These are phyloP conservation scores for Dryomyza anilis DNA, from an alignment of 2,888 invertebrate species.

Conservation along the genomic window DNA sequence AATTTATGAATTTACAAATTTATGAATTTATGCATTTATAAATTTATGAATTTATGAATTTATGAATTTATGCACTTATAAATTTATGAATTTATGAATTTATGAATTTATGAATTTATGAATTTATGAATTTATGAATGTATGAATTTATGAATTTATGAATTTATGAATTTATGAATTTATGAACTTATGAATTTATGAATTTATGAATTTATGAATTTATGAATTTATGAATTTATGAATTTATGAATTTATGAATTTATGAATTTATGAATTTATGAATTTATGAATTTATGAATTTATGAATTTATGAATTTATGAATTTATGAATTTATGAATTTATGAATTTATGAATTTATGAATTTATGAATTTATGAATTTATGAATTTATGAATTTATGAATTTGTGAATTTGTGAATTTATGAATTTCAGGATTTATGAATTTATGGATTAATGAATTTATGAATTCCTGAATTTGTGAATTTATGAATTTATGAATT, in stretches of 20 bases:
- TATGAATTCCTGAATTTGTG: neutral
- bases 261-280: neutral
- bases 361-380: neutral
- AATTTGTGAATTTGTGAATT: neutral
- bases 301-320: neutral
- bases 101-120: neutral
- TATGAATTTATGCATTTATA: neutral
- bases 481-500: neutral
- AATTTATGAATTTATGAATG: neutral
- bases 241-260: neutral
- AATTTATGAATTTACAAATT: too few relatives aligned
- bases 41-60: neutral
- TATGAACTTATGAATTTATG: neutral
- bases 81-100: neutral
- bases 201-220: neutral
- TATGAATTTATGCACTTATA: neutral
- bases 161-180: neutral
- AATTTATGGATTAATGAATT: too few relatives aligned
- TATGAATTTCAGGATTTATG: neutral
- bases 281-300: neutral
- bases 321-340: neutral
- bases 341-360: neutral
- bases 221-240: neutral
- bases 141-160: neutral
- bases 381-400: neutral